These are phyloP conservation scores for Drosophila robusta DNA, from an alignment of 2,888 invertebrate genomes.

Conservation along the genomic window DNA sequence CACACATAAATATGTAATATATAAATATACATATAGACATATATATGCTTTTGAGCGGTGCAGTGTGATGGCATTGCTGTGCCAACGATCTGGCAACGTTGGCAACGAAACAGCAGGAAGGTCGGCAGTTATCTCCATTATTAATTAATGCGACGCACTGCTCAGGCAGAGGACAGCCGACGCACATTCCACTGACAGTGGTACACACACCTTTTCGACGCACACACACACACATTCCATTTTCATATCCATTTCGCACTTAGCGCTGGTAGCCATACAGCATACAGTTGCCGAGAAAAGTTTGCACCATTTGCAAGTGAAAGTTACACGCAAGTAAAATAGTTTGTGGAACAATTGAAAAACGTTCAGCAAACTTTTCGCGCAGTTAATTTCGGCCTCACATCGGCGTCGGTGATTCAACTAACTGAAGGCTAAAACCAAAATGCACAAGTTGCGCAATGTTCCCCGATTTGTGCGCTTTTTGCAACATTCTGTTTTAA, in stretches of 20 bases:
- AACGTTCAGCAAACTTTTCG: conserved; percentile 67
- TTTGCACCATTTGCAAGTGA: conserved; percentile 68
- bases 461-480: conserved; percentile 37
- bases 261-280: conserved; percentile 10
- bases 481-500: conserved; percentile 7
- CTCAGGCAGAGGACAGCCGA: conserved; percentile 24
- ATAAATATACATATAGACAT: neutral
- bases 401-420: conserved; percentile 15
- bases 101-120: conserved; percentile 2
- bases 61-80: conserved; percentile 14
- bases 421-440: conserved; percentile 13
- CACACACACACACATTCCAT: neutral
- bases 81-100: conserved; percentile 32
- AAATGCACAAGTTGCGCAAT: conserved; percentile 46
- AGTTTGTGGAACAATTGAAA: conserved; percentile 73
- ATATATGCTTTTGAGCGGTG: neutral
- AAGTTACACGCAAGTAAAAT: conserved; percentile 66
- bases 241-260: conserved; percentile 17
- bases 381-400: conserved; percentile 50
- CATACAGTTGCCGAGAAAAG: conserved; percentile 58
- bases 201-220: neutral
- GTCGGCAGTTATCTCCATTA: conserved; percentile 61
- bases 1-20: conserved; percentile 21
- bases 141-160: conserved; percentile 73
- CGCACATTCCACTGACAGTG: conserved; percentile 6